Conservation (phyloP, 2,888 invertebrate species). For the Ferdinandea cuprea region DNA sequence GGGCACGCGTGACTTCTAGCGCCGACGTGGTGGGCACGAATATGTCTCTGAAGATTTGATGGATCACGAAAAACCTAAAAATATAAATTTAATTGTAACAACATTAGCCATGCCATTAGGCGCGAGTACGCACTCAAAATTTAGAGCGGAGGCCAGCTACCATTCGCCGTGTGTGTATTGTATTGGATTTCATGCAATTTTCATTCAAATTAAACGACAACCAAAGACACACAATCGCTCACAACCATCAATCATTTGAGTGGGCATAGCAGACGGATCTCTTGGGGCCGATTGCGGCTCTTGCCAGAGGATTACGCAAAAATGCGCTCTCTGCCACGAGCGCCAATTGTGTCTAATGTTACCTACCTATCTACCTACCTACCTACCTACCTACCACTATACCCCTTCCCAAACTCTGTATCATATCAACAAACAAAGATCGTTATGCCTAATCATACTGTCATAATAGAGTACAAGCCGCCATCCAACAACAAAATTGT, state of each 20-base stretch:
- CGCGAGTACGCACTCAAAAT: conserved; percentile 60
- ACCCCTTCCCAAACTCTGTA: neutral
- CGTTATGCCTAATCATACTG: conserved; percentile 82
- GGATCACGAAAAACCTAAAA: conserved; percentile 97
- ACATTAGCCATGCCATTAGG: conserved; percentile 63
- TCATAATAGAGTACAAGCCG: conserved; percentile 78
- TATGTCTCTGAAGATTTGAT: conserved; percentile 97
- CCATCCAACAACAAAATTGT: conserved; percentile 74
- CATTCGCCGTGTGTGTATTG: conserved; percentile 65
- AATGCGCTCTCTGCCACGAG: conserved; percentile 65
- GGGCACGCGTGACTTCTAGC: conserved; percentile 98
- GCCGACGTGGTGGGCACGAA: conserved; percentile 96
- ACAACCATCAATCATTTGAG: conserved; percentile 69
- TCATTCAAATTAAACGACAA: conserved; percentile 72
- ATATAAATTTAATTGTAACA: conserved; percentile 75
- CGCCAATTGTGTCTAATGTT: conserved; percentile 56
- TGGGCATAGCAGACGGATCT: conserved; percentile 46
- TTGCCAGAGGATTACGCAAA: conserved; percentile 68
- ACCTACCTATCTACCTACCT: conserved; percentile 27
- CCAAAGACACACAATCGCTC: conserved; percentile 46
- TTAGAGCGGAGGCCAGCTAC: conserved; percentile 75
- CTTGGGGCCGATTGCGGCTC: conserved; percentile 31
- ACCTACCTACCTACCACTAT: neutral
- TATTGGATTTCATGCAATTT: conserved; percentile 74
- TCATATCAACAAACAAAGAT: conserved; percentile 63